Evolutionary conservation across 2,113 vertebrate species (phyloP).

Genomic region (Regulus satrapa): DNA sequence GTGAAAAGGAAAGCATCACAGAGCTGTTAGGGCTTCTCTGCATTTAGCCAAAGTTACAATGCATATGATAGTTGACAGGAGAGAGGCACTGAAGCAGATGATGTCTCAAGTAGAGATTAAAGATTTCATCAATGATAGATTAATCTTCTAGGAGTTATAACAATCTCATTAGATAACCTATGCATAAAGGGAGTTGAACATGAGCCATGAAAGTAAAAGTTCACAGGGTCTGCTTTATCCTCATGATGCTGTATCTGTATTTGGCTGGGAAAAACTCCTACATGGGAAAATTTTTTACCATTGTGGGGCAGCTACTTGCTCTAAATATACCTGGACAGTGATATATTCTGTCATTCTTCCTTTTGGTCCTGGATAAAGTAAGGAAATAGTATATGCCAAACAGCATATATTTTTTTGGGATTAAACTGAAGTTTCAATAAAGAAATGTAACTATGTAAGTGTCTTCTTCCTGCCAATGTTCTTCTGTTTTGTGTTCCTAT

Average conservation of each 20-base stretch:
- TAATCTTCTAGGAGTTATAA: neutral
- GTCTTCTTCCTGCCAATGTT: neutral
- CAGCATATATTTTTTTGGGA: accelerated
- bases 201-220: neutral
- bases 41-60: neutral
- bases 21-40: neutral
- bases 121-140: neutral
- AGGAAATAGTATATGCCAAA: neutral
- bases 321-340: neutral
- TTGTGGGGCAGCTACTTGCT: neutral
- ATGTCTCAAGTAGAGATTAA: neutral
- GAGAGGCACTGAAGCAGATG: neutral
- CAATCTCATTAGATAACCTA: neutral
- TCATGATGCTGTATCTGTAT: neutral
- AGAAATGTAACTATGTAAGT: neutral
- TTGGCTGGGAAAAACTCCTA: neutral
- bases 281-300: neutral
- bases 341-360: neutral
- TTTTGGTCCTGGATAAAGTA: neutral
- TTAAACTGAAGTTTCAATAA: neutral
- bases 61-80: neutral
- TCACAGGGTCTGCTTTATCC: neutral
- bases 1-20: neutral
- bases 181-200: neutral
- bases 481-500: neutral